phyloP scores from a whole-genome alignment of 2,888 invertebrate genomes.

The Baronia brevicornis region DNA sequence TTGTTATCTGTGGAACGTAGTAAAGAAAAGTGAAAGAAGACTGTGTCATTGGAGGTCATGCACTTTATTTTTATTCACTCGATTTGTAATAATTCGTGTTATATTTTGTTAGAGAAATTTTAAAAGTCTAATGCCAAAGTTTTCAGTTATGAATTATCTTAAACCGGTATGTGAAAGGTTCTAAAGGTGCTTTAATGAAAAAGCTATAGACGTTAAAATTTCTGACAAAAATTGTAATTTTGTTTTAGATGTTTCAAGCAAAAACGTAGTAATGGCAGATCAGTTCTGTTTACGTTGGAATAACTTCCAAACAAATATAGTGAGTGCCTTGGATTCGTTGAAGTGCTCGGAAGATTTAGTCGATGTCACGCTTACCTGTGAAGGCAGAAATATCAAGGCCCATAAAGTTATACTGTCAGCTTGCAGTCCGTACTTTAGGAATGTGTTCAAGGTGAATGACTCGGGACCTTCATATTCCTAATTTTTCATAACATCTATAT shows the following conservation, averaged over 20 bases:
- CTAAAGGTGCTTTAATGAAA: neutral
- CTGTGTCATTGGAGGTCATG: constrained; percentile 66
- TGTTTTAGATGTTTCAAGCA: constrained; percentile 34
- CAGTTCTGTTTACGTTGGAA: constrained; percentile 86
- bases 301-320: constrained; percentile 82
- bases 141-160: constrained; percentile 17
- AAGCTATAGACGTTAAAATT: constrained; percentile 7
- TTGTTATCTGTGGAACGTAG: constrained; percentile 25
- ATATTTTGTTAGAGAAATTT: constrained; percentile 18
- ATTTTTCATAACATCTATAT: constrained; percentile 6
- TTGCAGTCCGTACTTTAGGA: constrained; percentile 84
- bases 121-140: constrained; percentile 20
- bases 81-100: constrained; percentile 16
- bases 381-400: constrained; percentile 82
- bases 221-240: constrained; percentile 20
- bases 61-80: constrained; percentile 65
- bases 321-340: constrained; percentile 80
- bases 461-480: constrained; percentile 61
- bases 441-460: constrained; percentile 81
- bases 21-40: constrained; percentile 59
- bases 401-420: constrained; percentile 85
- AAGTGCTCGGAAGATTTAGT: constrained; percentile 82
- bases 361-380: constrained; percentile 83
- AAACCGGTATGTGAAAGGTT: constrained; percentile 16
- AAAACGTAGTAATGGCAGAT: constrained; percentile 71